Evolutionary conservation across 2,888 invertebrate genomes (phyloP).

Genomic region (Eucera pruinosa): DNA sequence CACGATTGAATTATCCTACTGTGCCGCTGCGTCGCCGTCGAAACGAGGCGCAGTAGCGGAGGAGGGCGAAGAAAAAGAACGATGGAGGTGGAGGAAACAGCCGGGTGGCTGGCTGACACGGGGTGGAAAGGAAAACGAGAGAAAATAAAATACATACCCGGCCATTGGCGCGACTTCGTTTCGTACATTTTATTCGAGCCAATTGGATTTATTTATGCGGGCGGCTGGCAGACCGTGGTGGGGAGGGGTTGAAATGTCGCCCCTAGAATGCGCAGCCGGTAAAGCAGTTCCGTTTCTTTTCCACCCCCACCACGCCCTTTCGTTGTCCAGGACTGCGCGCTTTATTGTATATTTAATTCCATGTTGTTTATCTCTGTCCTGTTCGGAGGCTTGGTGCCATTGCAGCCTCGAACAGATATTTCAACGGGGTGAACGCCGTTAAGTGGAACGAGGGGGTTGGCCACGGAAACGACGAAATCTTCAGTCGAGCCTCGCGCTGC

Average conservation of each 20-base stretch:
- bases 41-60: slow-evolving; percentile 23
- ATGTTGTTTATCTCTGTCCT: slow-evolving; percentile 68
- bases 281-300: slow-evolving; percentile 72
- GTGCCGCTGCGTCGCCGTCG: slow-evolving; percentile 44
- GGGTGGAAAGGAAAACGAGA: slow-evolving; percentile 60
- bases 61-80: slow-evolving; percentile 10
- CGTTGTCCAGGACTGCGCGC: slow-evolving; percentile 67
- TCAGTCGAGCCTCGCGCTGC: slow-evolving; percentile 11
- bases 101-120: slow-evolving; percentile 37
- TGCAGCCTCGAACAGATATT: slow-evolving; percentile 57
- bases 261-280: slow-evolving; percentile 67
- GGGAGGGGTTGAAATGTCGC: slow-evolving; percentile 64
- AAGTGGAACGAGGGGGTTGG: slow-evolving; percentile 20
- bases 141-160: slow-evolving; percentile 72
- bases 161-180: slow-evolving; percentile 71
- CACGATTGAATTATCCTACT: slow-evolving; percentile 73
- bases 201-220: slow-evolving; percentile 79
- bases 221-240: slow-evolving; percentile 59
- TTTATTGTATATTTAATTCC: slow-evolving; percentile 77
- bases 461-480: slow-evolving; percentile 22
- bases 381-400: slow-evolving; percentile 23
- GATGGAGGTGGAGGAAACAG: slow-evolving; percentile 28
- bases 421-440: slow-evolving; percentile 51
- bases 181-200: slow-evolving; percentile 78
- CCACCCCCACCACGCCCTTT: slow-evolving; percentile 75